Evolutionary conservation across 2,888 invertebrate genomes (phyloP).

Genomic region (Drosophila antonietae): DNA sequence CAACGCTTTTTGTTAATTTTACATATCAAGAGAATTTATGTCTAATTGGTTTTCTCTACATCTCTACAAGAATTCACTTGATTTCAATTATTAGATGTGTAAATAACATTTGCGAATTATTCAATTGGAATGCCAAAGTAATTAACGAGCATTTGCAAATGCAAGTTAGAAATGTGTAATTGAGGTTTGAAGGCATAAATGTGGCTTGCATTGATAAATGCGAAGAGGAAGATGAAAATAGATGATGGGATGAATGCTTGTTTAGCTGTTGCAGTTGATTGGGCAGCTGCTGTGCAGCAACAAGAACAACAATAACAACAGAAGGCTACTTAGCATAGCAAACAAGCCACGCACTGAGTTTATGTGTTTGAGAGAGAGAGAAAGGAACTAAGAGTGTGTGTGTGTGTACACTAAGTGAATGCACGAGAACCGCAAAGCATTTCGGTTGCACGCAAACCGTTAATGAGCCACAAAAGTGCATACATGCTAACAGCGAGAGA

Average conservation of each 20-base stretch:
- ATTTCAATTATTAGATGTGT: neutral
- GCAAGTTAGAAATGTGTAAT: neutral
- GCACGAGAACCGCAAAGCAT: slow-evolving; percentile 60
- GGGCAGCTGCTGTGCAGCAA: slow-evolving; percentile 41
- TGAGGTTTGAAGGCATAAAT: slow-evolving; percentile 29
- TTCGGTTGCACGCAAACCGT: slow-evolving; percentile 70
- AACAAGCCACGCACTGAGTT: slow-evolving; percentile 37
- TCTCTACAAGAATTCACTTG: neutral
- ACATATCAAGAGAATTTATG: neutral
- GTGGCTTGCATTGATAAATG: slow-evolving; percentile 22
- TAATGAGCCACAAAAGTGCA: slow-evolving; percentile 79
- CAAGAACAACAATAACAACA: slow-evolving; percentile 36
- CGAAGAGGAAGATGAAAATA: neutral
- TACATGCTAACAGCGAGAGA: slow-evolving; percentile 12
- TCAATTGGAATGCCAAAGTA: neutral
- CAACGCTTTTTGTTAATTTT: too few species aligned
- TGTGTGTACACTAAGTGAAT: slow-evolving; percentile 40
- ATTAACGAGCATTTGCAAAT: neutral
- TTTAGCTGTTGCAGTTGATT: slow-evolving; percentile 18
- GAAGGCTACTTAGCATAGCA: slow-evolving; percentile 60
- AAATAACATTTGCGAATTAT: neutral
- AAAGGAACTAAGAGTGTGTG: neutral
- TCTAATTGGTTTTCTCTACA: neutral
- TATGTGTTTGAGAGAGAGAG: neutral
- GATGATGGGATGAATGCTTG: slow-evolving; percentile 36